phyloP scores from a whole-genome alignment of 92 coral and sea anemone species.

The Heteractis magnifica region DNA sequence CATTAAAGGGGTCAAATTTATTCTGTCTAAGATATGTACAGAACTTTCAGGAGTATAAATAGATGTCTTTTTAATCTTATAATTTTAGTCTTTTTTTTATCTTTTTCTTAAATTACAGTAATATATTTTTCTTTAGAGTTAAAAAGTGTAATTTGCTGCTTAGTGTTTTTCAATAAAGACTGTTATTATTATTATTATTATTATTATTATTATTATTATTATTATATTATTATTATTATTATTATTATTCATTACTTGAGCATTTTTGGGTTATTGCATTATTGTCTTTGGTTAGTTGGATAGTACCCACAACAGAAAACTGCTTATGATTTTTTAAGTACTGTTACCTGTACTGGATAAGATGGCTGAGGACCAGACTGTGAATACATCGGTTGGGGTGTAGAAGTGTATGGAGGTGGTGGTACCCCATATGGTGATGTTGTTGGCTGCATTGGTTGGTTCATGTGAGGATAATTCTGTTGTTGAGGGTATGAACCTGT shows the following conservation, averaged over 20 bases:
- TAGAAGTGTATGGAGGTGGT: slow-evolving; percentile 72
- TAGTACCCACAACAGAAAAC: too few relatives aligned
- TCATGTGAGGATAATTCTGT: slow-evolving; percentile 9
- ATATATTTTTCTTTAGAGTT: too few relatives aligned
- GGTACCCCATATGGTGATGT: slow-evolving; percentile 56
- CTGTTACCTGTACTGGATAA: slow-evolving; percentile 23
- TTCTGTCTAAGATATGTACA: background rate
- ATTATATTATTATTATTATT: too few relatives aligned
- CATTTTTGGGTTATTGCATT: too few relatives aligned
- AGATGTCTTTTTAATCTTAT: background rate
- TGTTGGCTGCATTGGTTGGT: slow-evolving; percentile 17
- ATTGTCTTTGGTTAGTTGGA: too few relatives aligned
- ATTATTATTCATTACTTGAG: too few relatives aligned
- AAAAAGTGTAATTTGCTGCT: too few relatives aligned
- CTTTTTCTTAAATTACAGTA: background rate
- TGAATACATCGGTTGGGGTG: slow-evolving; percentile 27
- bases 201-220: too few relatives aligned
- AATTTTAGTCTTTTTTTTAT: background rate
- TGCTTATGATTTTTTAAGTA: background rate
- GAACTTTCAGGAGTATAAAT: background rate
- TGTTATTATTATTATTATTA: too few relatives aligned
- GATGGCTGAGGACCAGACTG: background rate
- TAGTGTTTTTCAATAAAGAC: too few relatives aligned
- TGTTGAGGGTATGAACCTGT: slow-evolving; percentile 20
- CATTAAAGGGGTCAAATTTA: background rate